Percentiles rank a stretch among this genome's conserved stretches.
Evolutionary conservation across 2,113 vertebrate genomes (phyloP).

Genomic region (Hystrix cristata): DNA sequence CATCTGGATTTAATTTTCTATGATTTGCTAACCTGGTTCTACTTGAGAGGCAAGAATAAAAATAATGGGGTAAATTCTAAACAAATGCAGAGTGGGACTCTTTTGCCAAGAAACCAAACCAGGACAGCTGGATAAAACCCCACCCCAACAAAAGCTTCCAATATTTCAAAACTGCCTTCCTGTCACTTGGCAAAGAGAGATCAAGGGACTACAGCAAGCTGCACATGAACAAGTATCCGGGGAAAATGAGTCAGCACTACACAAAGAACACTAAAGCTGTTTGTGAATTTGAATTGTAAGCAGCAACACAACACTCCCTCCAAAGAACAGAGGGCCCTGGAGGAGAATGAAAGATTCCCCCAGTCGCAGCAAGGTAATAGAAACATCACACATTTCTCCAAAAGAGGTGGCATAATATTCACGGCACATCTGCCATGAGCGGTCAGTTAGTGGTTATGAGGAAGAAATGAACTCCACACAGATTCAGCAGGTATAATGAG

Average conservation of each 20-base stretch:
- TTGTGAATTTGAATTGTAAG: background rate
- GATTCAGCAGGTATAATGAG: background rate
- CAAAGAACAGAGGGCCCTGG: background rate
- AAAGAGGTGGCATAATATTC: constrained; percentile 32
- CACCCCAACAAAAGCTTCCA: constrained; percentile 45
- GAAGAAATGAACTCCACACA: constrained; percentile 25
- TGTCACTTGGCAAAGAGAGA: constrained; percentile 59
- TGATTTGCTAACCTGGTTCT: constrained; percentile 68
- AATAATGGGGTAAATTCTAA: constrained; percentile 59
- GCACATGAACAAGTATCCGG: background rate
- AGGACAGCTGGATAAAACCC: constrained; percentile 60
- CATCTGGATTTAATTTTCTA: constrained; percentile 75
- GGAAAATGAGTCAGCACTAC: constrained; percentile 62
- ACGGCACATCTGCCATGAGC: constrained; percentile 17
- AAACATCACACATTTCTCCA: constrained; percentile 23
- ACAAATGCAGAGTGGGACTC: constrained; percentile 43
- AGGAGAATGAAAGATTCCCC: constrained; percentile 23
- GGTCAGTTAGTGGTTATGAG: background rate
- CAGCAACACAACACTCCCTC: background rate
- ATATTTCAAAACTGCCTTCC: constrained; percentile 45
- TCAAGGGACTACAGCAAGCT: background rate
- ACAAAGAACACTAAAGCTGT: background rate
- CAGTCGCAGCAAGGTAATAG: background rate
- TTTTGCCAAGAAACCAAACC: constrained; percentile 65
- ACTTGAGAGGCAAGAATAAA: constrained; percentile 65